Base-by-base conservation (phyloP, 1,140 invertebrate species). In the Oreohelix idahoensis region DNA sequence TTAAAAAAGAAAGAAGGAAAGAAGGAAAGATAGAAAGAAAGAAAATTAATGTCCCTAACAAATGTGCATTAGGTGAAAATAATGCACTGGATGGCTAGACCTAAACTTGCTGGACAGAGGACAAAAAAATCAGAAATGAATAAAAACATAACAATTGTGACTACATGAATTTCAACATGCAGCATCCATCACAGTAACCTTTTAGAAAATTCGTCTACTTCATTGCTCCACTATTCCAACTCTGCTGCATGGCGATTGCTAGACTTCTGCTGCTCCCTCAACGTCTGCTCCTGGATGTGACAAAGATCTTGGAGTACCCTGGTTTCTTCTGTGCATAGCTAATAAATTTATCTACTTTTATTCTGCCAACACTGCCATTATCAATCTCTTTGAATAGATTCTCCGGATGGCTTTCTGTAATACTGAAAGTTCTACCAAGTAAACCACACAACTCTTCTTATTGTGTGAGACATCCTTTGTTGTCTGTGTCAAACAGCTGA, bases 291-390 rank as follows among this genome's bases (percentile, higher is more conserved):
- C 71, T 85, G 88, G 73, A 90, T 5, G 87, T 86, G 49, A 81
- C 86, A 58, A 89, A 90, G 63, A 90, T 63, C 74, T 89, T 90
- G 78, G 89, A 87, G 82, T 91, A 92, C 84, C 92, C 92, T 81
- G 92, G 92, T 81, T 92, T 91, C 83, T 88, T 85, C 79, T 86
- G 83, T 73, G 92, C 91, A 87, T 90, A 89, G 26, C 78, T 84
- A 77, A 88, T 89, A 82, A 93, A 93, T 85, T 92, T 91, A 79
- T 92, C 91, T 85, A 87, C 91, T 29, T 88, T 89, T 26, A 93
- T 91, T 81, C 88, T 90, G 49, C 87, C 89, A 84, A 91, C 89
- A n/a, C 88, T 71, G 45, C 88, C 81, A 17, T 75, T 77, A 79
- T 92, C 90, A 29, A 91, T 88, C 73, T 89, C 83, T 29, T 87